Base-by-base conservation (phyloP, 1,140 invertebrate species). In the Pogonognathellus flavescens region DNA sequence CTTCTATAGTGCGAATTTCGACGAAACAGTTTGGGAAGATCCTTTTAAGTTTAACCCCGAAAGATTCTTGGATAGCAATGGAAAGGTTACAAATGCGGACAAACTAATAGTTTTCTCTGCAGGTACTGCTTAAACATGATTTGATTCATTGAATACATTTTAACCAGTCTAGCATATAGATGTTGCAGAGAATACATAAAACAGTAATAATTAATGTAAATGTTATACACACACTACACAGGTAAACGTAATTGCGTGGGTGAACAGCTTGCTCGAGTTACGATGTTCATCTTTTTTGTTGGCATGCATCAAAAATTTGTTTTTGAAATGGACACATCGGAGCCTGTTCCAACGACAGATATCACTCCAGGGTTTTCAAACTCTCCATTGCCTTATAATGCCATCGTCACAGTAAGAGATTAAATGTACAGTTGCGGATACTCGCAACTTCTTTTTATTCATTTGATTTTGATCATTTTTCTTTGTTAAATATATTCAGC, bases 41-140 rank as follows among this genome's bases (percentile, higher is more conserved):
- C 83, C 83, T 6, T 22, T 59, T 20, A 76, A 84, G 20, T 84
- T 84, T 55, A 50, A 49, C 10, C 83, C 83, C 4, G 62, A 84
- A 1, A n/a, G 83, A 22, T 84, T 84, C 20, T 18, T 84, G 10
- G 49, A 76, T 14, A 16, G 18, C 14, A 14, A 49, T 22, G 18
- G 25, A 13, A 55, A 53, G n/a, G 20, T 84, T 50, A 16, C 10
- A 0, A 49, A 84, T 20, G 49, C 57, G 7, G 25, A 62, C n/a
- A 41, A 70, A 14, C 31, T 55, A 7, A 8, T 84, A 11, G 66
- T 70, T 57, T 84, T 84, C 49, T 41, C 59, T 50, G 10, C 25
- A 18, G 83, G 83, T 70, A 72, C 49, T 2, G 2, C 41, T 41
- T 4, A 9, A 76, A 76, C 25, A 60, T 41, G n/a, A 62, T 66